phyloP scores from a whole-genome alignment of 1,140 invertebrate genomes.

The Drosophila triauraria region DNA sequence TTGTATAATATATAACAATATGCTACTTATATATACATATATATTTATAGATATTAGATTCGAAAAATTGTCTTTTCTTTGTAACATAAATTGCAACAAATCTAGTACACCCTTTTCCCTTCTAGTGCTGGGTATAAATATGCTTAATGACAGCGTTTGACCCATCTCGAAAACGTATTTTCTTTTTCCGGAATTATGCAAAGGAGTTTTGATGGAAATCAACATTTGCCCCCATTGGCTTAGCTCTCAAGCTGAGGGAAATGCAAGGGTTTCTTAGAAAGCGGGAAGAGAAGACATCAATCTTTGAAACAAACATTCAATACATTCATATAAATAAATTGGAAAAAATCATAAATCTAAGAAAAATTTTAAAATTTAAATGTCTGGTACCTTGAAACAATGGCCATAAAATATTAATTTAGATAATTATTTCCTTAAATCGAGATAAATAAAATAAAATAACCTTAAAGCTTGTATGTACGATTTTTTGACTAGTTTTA shows the following conservation, averaged over 20 bases:
- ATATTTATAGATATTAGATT: not conserved
- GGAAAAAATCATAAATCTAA: too few relatives aligned
- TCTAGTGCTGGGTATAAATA: not conserved
- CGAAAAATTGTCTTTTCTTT: not conserved
- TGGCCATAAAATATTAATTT: too few relatives aligned
- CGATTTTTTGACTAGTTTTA: not conserved
- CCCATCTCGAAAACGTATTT: not conserved
- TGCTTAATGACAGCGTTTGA: not conserved
- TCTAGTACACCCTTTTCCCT: not conserved
- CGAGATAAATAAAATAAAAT: too few relatives aligned
- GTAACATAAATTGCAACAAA: too few relatives aligned
- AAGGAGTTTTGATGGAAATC: conserved; percentile 2
- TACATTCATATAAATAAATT: too few relatives aligned
- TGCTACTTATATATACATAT: too few relatives aligned
- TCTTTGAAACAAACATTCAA: not conserved
- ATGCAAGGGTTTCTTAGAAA: not conserved
- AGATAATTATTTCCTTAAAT: too few relatives aligned
- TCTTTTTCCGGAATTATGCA: conserved; percentile 1
- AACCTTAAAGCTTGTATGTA: not conserved
- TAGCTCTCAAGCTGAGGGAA: not conserved
- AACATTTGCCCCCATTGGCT: not conserved
- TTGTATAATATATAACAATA: too few relatives aligned
- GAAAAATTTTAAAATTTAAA: too few relatives aligned
- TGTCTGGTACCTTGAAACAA: too few relatives aligned
- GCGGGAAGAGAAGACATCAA: not conserved